Conservation (phyloP, 2,888 invertebrate genomes). For the Aricia artaxerxes region DNA sequence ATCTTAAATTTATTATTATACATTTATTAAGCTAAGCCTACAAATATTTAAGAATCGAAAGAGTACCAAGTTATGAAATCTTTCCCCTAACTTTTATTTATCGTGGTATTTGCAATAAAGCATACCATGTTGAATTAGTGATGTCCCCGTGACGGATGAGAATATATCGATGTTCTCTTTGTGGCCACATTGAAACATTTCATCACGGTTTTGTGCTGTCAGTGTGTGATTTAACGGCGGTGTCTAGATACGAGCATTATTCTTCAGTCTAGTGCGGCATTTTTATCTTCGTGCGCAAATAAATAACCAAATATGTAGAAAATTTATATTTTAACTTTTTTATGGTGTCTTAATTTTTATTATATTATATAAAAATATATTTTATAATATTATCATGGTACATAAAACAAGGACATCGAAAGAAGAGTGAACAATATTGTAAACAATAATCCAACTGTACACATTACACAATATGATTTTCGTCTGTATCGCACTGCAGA, state of each 20-base stretch:
- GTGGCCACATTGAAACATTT: slow-evolving; percentile 48
- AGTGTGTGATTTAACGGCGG: slow-evolving; percentile 54
- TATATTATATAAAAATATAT: too few species aligned
- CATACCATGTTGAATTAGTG: slow-evolving; percentile 29
- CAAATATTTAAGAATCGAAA: neutral
- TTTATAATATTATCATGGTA: too few species aligned
- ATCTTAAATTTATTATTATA: too few species aligned
- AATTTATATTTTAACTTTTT: neutral
- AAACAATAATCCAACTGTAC: neutral
- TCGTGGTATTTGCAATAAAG: neutral
- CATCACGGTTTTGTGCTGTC: slow-evolving; percentile 46
- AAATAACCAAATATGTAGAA: slow-evolving; percentile 48
- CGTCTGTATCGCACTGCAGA: neutral
- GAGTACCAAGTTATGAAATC: neutral
- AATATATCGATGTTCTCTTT: slow-evolving; percentile 41
- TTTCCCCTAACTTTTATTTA: neutral
- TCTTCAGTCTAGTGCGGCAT: slow-evolving; percentile 49
- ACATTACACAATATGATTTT: slow-evolving; percentile 13
- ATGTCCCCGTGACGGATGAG: slow-evolving; percentile 31
- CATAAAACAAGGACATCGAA: too few species aligned
- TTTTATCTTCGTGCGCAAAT: slow-evolving; percentile 48
- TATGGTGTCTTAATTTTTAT: too few species aligned
- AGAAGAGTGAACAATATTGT: neutral
- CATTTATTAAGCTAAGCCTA: too few species aligned
- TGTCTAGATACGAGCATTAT: slow-evolving; percentile 53